phyloP scores from a whole-genome alignment of 2,797 vertebrate species.

The Eleutherodactylus coqui region DNA sequence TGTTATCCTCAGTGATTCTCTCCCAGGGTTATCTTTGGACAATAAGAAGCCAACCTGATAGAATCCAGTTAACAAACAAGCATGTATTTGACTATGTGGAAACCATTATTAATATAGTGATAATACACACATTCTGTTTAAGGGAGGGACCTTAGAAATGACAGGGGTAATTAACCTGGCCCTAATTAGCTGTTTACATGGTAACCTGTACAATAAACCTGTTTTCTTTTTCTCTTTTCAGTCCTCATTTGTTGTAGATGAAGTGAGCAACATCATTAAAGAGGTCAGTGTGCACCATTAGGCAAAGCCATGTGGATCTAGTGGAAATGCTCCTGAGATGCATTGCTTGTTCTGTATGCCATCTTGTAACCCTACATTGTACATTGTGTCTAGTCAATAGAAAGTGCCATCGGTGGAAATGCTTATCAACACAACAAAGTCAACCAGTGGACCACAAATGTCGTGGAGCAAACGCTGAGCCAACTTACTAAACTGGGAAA shows the following conservation, averaged over 20 bases:
- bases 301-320: too few relatives aligned
- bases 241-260: conserved; percentile 88
- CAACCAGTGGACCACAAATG: conserved; percentile 89
- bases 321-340: too few relatives aligned
- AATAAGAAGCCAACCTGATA: too few relatives aligned
- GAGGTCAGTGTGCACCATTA: conserved; percentile 77
- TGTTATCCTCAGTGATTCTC: not conserved
- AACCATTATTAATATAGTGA: not conserved
- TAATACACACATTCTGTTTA: not conserved
- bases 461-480: conserved; percentile 90
- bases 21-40: not conserved
- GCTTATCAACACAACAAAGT: conserved; percentile 91
- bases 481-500: conserved; percentile 93
- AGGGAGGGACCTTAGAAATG: not conserved
- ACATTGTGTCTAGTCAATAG: conserved; percentile 80
- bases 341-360: too few relatives aligned
- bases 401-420: conserved; percentile 87
- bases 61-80: not conserved
- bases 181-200: not conserved
- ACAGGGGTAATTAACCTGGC: not conserved
- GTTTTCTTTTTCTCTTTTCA: conserved; percentile 66
- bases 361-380: not conserved
- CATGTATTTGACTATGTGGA: not conserved
- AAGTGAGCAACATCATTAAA: conserved; percentile 90
- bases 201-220: not conserved